Percentiles rank a stretch among this genome's conserved stretches.
Evolutionary conservation across 2,113 vertebrate species (phyloP).

Genomic region (Chiloscyllium plagiosum): DNA sequence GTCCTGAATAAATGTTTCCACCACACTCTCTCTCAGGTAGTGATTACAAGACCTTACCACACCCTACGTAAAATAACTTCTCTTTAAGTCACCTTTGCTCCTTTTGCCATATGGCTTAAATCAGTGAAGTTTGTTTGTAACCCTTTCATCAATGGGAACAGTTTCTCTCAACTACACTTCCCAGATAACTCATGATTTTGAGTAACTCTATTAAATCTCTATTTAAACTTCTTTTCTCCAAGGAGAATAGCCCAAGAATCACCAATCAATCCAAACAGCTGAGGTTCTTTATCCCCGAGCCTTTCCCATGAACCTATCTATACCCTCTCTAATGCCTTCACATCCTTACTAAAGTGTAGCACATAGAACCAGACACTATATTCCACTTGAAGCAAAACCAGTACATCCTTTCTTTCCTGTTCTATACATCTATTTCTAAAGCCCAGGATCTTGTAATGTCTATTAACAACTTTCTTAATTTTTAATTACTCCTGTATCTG

Average conservation of each 20-base stretch:
- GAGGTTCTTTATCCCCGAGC: background rate
- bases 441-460: no score
- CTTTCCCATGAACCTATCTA: background rate
- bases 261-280: background rate
- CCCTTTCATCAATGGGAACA: background rate
- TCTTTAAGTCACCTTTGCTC: background rate
- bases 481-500: no score
- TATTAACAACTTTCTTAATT: no score
- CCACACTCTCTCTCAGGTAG: background rate
- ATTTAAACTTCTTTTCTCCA: background rate
- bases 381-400: no score
- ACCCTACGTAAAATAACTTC: background rate
- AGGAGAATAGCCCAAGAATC: background rate
- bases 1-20: background rate
- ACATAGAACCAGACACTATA: no score
- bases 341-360: no score
- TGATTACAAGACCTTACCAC: background rate
- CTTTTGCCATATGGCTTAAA: background rate
- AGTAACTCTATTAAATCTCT: background rate
- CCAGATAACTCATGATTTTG: background rate
- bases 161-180: no score
- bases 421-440: no score
- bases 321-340: background rate
- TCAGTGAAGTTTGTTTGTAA: background rate
- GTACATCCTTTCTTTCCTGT: no score